A percentile compares a stretch with the other conserved stretches of the same genome.
These are phyloP conservation scores for Sinotaia quadrata DNA, from an alignment of 2,888 invertebrate species.

Conservation along the genomic window DNA sequence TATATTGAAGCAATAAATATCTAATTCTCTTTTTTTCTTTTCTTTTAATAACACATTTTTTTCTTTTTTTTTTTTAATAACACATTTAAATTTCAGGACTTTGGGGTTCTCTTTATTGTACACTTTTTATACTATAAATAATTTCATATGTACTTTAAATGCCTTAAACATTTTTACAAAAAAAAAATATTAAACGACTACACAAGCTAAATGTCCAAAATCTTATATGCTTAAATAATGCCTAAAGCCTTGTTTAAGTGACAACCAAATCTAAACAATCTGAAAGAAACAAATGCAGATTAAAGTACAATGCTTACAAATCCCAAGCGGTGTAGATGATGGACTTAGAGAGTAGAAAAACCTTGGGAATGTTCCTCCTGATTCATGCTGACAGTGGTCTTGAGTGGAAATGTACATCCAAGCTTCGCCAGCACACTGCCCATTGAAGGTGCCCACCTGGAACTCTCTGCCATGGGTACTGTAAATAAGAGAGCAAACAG, in stretches of 20 bases:
- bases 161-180: no score
- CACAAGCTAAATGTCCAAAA: not conserved
- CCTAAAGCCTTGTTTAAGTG: no score
- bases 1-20: not conserved
- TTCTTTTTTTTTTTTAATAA: not conserved
- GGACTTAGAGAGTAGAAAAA: slow-evolving; percentile 23
- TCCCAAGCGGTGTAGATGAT: slow-evolving; percentile 10
- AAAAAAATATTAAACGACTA: not conserved
- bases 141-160: no score
- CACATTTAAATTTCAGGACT: no score
- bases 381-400: slow-evolving; percentile 15
- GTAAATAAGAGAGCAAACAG: no score
- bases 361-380: not conserved
- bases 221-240: no score
- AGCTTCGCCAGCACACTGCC: slow-evolving; percentile 18
- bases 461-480: slow-evolving; percentile 24
- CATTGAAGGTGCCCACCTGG: not conserved
- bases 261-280: not conserved
- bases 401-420: slow-evolving; percentile 28
- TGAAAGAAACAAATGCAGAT: not conserved
- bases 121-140: no score
- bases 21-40: not conserved
- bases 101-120: no score
- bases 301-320: not conserved
- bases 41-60: not conserved